These are phyloP conservation scores for Sebastolobus altivelis DNA, from an alignment of 2,797 vertebrate species.

Conservation along the genomic window DNA sequence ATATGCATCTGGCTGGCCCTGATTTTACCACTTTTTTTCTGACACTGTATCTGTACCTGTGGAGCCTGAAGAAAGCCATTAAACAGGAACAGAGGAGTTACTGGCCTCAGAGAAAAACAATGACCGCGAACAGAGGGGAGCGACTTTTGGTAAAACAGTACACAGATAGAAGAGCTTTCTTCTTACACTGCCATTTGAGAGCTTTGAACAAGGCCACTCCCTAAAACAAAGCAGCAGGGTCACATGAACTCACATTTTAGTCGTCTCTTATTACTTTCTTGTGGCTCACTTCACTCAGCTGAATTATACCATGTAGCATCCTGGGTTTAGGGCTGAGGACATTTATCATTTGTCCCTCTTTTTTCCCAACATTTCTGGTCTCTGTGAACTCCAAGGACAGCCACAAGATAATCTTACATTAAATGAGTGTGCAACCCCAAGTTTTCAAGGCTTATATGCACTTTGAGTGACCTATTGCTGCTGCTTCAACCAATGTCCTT, in stretches of 20 bases:
- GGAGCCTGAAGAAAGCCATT: not conserved
- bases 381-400: conserved; percentile 7
- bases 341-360: conserved; percentile 29
- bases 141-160: not conserved
- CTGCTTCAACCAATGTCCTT: not conserved
- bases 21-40: conserved; percentile 9
- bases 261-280: not conserved
- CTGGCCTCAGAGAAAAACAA: not conserved
- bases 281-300: not conserved
- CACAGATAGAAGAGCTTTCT: conserved; percentile 6
- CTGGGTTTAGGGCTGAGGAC: not conserved
- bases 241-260: conserved; percentile 3
- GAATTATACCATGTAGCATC: conserved; percentile 15
- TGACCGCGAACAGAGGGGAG: not conserved
- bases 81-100: not conserved
- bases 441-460: not conserved
- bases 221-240: conserved; percentile 32
- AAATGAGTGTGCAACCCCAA: not conserved
- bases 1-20: not conserved
- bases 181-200: conserved; percentile 27
- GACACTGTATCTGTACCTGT: conserved; percentile 1
- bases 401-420: not conserved
- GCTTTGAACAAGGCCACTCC: not conserved
- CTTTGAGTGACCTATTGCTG: not conserved
- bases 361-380: conserved; percentile 15